These are phyloP conservation scores for Pteria penguin DNA, from an alignment of 2,888 invertebrate genomes.

Conservation along the genomic window DNA sequence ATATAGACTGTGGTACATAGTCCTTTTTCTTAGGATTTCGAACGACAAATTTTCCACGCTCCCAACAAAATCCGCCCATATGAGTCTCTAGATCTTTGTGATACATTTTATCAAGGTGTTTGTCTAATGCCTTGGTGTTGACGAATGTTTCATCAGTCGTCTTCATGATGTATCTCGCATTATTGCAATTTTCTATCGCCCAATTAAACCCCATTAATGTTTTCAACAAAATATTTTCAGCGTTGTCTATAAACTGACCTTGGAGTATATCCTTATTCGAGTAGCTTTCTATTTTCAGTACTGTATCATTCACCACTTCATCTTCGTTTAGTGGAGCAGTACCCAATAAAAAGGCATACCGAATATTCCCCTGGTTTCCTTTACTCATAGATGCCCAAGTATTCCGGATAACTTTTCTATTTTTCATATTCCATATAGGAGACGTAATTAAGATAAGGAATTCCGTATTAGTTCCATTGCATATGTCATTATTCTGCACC, in stretches of 20 bases:
- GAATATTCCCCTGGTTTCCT: not conserved
- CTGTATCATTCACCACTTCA: not conserved
- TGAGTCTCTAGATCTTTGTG: not conserved
- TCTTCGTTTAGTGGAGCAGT: no score
- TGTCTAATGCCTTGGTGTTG: not conserved
- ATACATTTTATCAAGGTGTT: not conserved
- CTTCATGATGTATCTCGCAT: not conserved
- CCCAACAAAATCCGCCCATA: not conserved
- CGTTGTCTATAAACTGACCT: slow-evolving; percentile 2
- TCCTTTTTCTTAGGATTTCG: not conserved
- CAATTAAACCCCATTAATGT: slow-evolving; percentile 2
- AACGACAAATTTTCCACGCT: no score
- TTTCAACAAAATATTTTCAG: not conserved
- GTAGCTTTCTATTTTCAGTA: not conserved
- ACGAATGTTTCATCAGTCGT: not conserved
- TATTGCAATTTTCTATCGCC: not conserved
- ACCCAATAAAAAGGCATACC: slow-evolving; percentile 4
- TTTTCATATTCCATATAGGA: no score
- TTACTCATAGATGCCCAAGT: not conserved
- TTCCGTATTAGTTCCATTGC: no score
- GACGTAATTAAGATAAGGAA: no score
- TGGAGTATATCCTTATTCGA: not conserved
- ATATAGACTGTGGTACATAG: not conserved
- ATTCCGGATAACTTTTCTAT: not conserved
- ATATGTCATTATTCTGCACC: slow-evolving; percentile 7